A percentile compares a stretch with the other conserved stretches of the same genome.
phyloP scores from a whole-genome alignment of 2,888 invertebrate species.

The Argynnis bischoffii region DNA sequence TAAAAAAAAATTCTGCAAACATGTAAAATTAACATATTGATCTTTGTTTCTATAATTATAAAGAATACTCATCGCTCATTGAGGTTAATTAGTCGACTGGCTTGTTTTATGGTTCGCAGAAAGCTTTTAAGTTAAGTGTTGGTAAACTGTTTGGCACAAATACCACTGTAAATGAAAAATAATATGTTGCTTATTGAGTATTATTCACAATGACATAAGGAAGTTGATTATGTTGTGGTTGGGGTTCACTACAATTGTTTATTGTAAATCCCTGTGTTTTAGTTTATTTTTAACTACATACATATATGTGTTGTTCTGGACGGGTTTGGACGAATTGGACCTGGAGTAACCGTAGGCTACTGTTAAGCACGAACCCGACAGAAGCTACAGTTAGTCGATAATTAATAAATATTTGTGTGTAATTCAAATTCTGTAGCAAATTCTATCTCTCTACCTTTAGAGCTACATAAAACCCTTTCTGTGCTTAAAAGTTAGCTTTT shows the following conservation, averaged over 20 bases:
- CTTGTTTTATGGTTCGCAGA: conserved; percentile 7
- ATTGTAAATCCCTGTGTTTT: not conserved
- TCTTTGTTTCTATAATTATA: conserved; percentile 12
- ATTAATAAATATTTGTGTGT: too few relatives aligned
- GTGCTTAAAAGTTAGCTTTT: too few relatives aligned
- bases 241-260: not conserved
- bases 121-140: conserved; percentile 26
- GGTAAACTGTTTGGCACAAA: conserved; percentile 19
- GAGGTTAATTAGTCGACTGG: conserved; percentile 13
- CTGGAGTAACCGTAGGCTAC: too few relatives aligned
- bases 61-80: conserved; percentile 6
- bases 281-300: not conserved
- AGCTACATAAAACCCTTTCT: too few relatives aligned
- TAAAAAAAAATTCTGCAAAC: conserved; percentile 4
- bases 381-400: too few relatives aligned
- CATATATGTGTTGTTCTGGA: too few relatives aligned
- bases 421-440: too few relatives aligned
- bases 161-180: conserved; percentile 2
- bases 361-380: too few relatives aligned
- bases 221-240: conserved; percentile 13
- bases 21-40: not conserved
- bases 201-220: conserved; percentile 18
- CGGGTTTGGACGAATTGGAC: too few relatives aligned
- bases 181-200: conserved; percentile 2
- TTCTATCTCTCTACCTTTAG: too few relatives aligned